These are phyloP conservation scores for Oncorhynchus nerka DNA, from an alignment of 2,113 vertebrate species.

Conservation along the genomic window DNA sequence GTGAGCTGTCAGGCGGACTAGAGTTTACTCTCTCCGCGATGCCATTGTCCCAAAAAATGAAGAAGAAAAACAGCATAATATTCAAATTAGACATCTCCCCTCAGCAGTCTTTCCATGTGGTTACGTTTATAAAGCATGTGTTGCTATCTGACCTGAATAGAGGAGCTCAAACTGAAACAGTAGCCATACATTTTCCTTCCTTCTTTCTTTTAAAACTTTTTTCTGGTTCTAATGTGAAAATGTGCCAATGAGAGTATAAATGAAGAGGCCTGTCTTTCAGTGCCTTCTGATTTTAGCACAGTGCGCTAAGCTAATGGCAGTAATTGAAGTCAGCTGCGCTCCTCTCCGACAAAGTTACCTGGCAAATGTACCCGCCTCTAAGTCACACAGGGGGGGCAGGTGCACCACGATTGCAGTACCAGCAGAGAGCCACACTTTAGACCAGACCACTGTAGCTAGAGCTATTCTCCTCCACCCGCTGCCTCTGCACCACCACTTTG, in stretches of 20 bases:
- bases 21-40: constrained; percentile 28
- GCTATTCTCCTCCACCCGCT: neutral
- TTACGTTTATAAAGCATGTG: constrained; percentile 12
- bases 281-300: constrained; percentile 34
- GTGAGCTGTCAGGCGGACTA: constrained; percentile 26
- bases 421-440: constrained; percentile 36
- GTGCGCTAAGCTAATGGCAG: no score
- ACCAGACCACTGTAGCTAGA: constrained; percentile 33
- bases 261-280: constrained; percentile 57
- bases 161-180: constrained; percentile 40
- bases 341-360: no score
- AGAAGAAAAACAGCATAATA: constrained; percentile 25
- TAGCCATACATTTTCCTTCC: constrained; percentile 22
- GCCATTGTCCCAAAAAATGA: constrained; percentile 22
- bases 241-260: constrained; percentile 51
- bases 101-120: constrained; percentile 23
- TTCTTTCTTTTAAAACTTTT: constrained; percentile 3
- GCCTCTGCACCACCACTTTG: constrained; percentile 38
- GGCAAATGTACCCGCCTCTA: no score
- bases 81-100: neutral
- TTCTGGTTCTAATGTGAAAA: constrained; percentile 41
- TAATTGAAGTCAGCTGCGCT: no score
- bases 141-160: constrained; percentile 24
- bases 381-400: neutral
- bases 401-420: constrained; percentile 32